Evolutionary conservation across 2,113 vertebrate species (phyloP), one percentile per base, ranked within the genome.

Genomic region (Macquaria ambigua): DNA sequence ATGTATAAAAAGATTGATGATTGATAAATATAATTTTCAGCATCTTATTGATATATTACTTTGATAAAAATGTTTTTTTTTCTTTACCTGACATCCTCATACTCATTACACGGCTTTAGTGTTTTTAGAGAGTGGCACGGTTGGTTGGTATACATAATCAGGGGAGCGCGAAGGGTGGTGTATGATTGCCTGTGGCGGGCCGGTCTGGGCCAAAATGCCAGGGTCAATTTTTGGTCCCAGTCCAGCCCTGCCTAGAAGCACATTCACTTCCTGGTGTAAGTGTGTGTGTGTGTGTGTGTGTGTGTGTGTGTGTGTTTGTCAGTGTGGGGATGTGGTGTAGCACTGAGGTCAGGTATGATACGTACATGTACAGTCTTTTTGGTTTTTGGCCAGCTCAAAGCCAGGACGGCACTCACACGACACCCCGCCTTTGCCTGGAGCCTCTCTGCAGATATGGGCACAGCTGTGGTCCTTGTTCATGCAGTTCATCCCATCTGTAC

Each of bases 381-480:
- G 97, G 95, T 99, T 99, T 90, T 95, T 98, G 93, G 97, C 97
- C 94, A 99, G 95, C 90, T 99, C 98, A 94, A 99, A 99, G 89
- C 98, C 98, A 55, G 98, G 98, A 72, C 98, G 96, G 94, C 98
- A 99, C 95, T 99, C 98, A 74, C 98, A 99, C 31, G 98, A 97
- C 86, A 99, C 98, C 61, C 98, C 98, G 67, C 97, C 97, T 97
- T 99, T 99, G 84, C 92, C 92, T 1, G 98, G 97, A 8, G 97
- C 98, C 94, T 99, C 98, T 79, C 98, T 97, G 95, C 98, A 99
- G 96, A 99, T 99, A 93, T 99, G 98, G 89, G 97, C 98, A 78
- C 98, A 99, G 93, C 97, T 97, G 7, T 99, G 98, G 85, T 99
- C 97, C 96, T 99, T 99, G 96, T 99, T 99, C 98, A 99, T 99